These are phyloP conservation scores for Myotis brandtii DNA, from an alignment of 2,113 vertebrate genomes.

Conservation along the genomic window DNA sequence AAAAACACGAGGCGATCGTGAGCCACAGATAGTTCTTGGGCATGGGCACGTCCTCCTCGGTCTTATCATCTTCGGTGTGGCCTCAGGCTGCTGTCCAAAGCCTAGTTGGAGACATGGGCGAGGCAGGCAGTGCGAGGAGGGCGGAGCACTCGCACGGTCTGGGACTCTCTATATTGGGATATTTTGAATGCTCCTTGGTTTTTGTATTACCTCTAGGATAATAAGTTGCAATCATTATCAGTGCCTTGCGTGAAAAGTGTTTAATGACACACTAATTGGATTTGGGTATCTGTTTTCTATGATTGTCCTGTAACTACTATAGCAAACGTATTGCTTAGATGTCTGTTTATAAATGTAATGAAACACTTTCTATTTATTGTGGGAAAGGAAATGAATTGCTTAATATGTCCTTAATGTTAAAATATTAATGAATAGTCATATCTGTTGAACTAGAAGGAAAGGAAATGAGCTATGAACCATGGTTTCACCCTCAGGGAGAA, in stretches of 20 bases:
- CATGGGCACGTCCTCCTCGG: slow-evolving; percentile 79
- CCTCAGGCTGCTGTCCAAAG: slow-evolving; percentile 86
- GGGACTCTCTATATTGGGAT: slow-evolving; percentile 11
- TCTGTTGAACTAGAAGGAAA: not conserved
- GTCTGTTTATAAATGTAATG: slow-evolving; percentile 11
- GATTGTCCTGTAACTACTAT: not conserved
- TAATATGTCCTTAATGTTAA: not conserved
- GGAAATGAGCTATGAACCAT: not conserved
- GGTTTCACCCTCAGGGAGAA: not conserved
- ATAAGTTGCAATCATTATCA: not conserved
- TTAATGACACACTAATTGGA: slow-evolving; percentile 1
- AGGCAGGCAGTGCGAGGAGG: slow-evolving; percentile 72
- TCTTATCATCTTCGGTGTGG: slow-evolving; percentile 85
- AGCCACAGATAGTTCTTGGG: slow-evolving; percentile 89
- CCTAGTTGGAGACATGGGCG: slow-evolving; percentile 85
- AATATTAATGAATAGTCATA: not conserved
- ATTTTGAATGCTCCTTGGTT: slow-evolving; percentile 24
- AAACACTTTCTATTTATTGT: not conserved
- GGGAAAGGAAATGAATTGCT: not conserved
- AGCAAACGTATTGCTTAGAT: slow-evolving; percentile 22
- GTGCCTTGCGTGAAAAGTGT: not conserved
- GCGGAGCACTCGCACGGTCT: not conserved
- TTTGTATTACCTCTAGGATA: slow-evolving; percentile 54
- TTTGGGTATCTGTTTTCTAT: slow-evolving; percentile 32
- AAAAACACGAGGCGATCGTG: slow-evolving; percentile 92